phyloP scores from a whole-genome alignment of 2,888 invertebrate genomes.

The Operophtera brumata region DNA sequence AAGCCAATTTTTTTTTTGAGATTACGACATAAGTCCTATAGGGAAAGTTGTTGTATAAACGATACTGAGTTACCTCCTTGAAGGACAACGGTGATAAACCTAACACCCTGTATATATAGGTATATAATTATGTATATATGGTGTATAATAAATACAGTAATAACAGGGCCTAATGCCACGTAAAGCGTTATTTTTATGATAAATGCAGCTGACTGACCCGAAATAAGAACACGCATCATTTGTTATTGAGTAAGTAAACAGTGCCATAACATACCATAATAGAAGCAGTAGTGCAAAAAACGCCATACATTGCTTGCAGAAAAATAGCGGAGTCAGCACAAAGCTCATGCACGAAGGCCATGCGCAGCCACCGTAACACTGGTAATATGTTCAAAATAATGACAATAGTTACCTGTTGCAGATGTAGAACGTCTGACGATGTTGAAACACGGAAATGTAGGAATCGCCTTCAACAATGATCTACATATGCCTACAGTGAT shows the following conservation, averaged over 20 bases:
- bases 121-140: neutral
- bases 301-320: neutral
- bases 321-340: slow-evolving; percentile 2
- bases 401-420: slow-evolving; percentile 21
- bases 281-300: slow-evolving; percentile 20
- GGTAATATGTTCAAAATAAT: slow-evolving; percentile 14
- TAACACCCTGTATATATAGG: too few relatives aligned
- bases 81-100: too few relatives aligned
- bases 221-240: slow-evolving; percentile 7
- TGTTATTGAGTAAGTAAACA: slow-evolving; percentile 24
- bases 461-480: slow-evolving; percentile 21
- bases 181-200: neutral
- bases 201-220: neutral
- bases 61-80: too few relatives aligned
- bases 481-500: slow-evolving; percentile 21
- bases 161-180: too few relatives aligned
- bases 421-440: slow-evolving; percentile 23
- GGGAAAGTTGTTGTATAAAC: too few relatives aligned
- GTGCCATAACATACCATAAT: slow-evolving; percentile 23
- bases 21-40: too few relatives aligned
- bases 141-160: neutral
- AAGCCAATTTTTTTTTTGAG: too few relatives aligned
- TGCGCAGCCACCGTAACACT: slow-evolving; percentile 18
- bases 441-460: slow-evolving; percentile 22
- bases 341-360: slow-evolving; percentile 19